These are phyloP conservation scores for Thera britannica DNA, from an alignment of 2,888 invertebrate species.

Conservation along the genomic window DNA sequence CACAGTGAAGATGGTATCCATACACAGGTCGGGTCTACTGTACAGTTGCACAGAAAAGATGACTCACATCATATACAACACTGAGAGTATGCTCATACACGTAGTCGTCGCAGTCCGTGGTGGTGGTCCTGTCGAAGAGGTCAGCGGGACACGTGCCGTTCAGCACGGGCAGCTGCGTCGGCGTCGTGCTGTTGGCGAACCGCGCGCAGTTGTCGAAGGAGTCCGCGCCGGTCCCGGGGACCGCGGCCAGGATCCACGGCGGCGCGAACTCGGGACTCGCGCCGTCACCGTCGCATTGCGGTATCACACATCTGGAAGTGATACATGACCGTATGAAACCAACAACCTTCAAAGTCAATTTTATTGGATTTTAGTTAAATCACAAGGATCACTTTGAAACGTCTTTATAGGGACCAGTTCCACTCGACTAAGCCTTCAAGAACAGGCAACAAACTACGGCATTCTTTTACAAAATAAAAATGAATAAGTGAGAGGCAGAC, in stretches of 20 bases:
- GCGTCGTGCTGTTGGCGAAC: slow-evolving; percentile 51
- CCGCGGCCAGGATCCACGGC: slow-evolving; percentile 65
- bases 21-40: neutral
- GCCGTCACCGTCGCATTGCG: slow-evolving; percentile 65
- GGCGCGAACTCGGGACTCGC: slow-evolving; percentile 59
- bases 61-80: slow-evolving; percentile 75
- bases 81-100: slow-evolving; percentile 70
- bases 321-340: neutral
- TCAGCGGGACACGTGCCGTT: slow-evolving; percentile 60
- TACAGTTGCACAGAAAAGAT: neutral
- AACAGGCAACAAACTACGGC: too few species aligned
- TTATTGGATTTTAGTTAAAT: too few species aligned
- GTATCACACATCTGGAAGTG: slow-evolving; percentile 62
- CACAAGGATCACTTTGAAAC: too few species aligned
- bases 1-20: too few species aligned
- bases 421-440: too few species aligned
- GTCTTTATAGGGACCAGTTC: too few species aligned
- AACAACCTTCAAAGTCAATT: neutral
- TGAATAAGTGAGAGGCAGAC: too few species aligned
- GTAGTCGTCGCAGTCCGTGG: slow-evolving; percentile 56
- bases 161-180: slow-evolving; percentile 15
- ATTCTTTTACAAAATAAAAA: too few species aligned
- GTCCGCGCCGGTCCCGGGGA: slow-evolving; percentile 54
- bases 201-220: slow-evolving; percentile 66
- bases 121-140: slow-evolving; percentile 59